These are phyloP conservation scores for Cecidostiba fungosa DNA, from an alignment of 2,888 invertebrate genomes.

Conservation along the genomic window DNA sequence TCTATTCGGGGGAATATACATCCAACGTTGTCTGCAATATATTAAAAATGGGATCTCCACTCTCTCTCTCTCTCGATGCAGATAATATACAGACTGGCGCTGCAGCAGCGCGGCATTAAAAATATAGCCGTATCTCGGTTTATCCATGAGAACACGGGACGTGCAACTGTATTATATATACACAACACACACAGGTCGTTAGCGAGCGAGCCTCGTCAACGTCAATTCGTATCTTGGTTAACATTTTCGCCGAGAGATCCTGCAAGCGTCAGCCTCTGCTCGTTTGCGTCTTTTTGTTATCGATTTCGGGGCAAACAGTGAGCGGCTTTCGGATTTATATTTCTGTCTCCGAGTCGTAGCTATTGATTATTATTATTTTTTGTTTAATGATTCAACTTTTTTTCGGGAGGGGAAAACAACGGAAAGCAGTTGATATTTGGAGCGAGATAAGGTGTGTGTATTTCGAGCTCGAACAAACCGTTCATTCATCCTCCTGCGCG, in stretches of 20 bases:
- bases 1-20: not conserved
- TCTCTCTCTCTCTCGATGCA: slow-evolving; percentile 66
- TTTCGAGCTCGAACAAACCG: slow-evolving; percentile 12
- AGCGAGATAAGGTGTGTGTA: not conserved
- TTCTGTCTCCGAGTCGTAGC: not conserved
- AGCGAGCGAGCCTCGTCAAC: slow-evolving; percentile 39
- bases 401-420: not conserved
- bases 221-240: slow-evolving; percentile 46
- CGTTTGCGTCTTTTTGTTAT: slow-evolving; percentile 49
- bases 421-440: not conserved
- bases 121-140: slow-evolving; percentile 75
- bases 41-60: slow-evolving; percentile 74
- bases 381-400: not conserved
- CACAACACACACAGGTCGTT: not conserved
- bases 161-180: slow-evolving; percentile 43
- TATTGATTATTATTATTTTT: not conserved
- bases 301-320: slow-evolving; percentile 20
- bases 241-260: slow-evolving; percentile 38
- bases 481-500: slow-evolving; percentile 37
- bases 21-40: slow-evolving; percentile 64
- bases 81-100: slow-evolving; percentile 62
- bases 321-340: slow-evolving; percentile 3
- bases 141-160: slow-evolving; percentile 43
- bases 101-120: slow-evolving; percentile 74
- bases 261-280: slow-evolving; percentile 26